Base-by-base conservation (phyloP, 2,888 invertebrate species). In the Ornithoptera priamus region DNA sequence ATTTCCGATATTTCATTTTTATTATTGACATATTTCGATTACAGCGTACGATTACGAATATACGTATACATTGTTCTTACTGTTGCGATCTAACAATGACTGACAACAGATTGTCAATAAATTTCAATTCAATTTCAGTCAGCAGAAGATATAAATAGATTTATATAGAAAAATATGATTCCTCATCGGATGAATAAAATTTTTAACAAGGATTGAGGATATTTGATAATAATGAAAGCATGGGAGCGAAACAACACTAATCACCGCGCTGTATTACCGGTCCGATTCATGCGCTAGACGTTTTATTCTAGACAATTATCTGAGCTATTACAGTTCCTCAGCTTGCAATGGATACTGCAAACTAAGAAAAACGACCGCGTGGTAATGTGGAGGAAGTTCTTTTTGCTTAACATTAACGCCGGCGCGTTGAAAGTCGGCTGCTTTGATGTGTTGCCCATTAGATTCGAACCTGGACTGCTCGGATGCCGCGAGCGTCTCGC, bases 381-480 rank as follows among this genome's bases (percentile, higher is more conserved):
- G 22, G 4, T 24, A n/a, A 42, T 22, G 42, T 10, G 46, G 30
- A 30, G 30, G 7, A 10, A 18, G 1, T 36, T 39, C 17, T 69
- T 69, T 66, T 66, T 57, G 17, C 50, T 36, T 8, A 17, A 62
- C 65, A 65, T 56, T 57, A 18, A 62, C n/a, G 15, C 36, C 56
- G 46, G 53, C 42, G 39, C 39, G 24, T 56, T 53, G n/a, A 30
- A n/a, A 7, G 62, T 59, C 70, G 70, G 67, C 56, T 17, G 36
- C 59, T 70, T 70, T 70, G 70, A 50, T 70, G 59, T 1, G 53
- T 20, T 60, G 59, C 63, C 59, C 46, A 36, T 64, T 60, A 46
- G 50, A 63, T 57, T 68, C 46, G 59, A 36, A 68, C 36, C 36
- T n/a, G 70, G 71, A 70, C 70, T 70, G 63, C 56, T 39, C 30